Evolutionary conservation across 92 coral and sea anemone genomes (phyloP), one percentile per base, ranked within the genome.

Genomic region (Porites rus): DNA sequence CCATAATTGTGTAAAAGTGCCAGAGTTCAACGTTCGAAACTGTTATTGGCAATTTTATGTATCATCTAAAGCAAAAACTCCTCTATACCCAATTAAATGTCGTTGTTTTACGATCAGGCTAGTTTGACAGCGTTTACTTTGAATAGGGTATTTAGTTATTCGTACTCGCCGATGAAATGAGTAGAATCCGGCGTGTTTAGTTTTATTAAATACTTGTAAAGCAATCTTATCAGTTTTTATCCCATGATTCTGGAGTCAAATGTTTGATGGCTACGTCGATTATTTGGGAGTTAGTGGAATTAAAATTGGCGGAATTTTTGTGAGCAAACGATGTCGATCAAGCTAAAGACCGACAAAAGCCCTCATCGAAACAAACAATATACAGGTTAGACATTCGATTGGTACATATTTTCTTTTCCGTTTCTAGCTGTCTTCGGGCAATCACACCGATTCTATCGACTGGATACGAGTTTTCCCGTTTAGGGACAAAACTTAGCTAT

Each of bases 111-210:
- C 53, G 59, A 20, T 46, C 13, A 17, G 31, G 5, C 43, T 18
- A 38, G 21, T 78, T 46, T 64, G 83, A 78, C 83, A 63, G 60
- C 72, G 18, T 19, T 46, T 9, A 64, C 13, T 78, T 78, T 65
- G 72, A 63, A 78, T 14, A 64, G 59, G 38, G 76, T 24, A 22
- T 68, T 69, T 80, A 58, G 19, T 68, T 54, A 51, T 80, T 51
- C 52, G 56, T 20, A 66, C 46, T 38, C 5, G 6, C 7, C 24
- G 65, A 25, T 46, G 61, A 10, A 68, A 67, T 24, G 54, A 65
- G 65, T 13, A 54, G 74, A 68, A 53, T 22, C 75, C 18, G 46
- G 46, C 46, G 69, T 24, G 74, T 80, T 80, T 67, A 21, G 18
- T 25, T 68, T 43, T 21, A 46, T 63, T 46, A 20, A 22, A 65